Conservation (phyloP, 1,140 invertebrate species). For the Drosophila asahinai region DNA sequence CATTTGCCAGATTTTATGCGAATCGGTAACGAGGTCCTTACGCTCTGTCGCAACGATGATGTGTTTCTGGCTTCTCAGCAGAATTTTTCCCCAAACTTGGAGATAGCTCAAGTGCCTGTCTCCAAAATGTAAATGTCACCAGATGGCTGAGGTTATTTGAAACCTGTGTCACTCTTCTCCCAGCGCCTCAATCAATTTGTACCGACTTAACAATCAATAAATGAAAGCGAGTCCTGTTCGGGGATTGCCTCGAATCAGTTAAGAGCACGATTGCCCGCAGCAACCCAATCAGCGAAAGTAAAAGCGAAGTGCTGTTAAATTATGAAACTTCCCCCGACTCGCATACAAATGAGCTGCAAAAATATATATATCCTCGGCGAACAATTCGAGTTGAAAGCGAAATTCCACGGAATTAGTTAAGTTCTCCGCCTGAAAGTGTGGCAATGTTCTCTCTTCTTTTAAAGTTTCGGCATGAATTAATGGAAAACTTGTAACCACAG, state of each 20-base stretch:
- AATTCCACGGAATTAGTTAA: constrained; percentile 28
- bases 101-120: constrained; percentile 5
- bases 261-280: constrained; percentile 28
- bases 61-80: constrained; percentile 4
- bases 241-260: constrained; percentile 23
- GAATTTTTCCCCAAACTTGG: neutral
- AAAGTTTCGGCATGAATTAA: constrained; percentile 22
- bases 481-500: constrained; percentile 17
- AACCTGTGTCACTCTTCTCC: neutral
- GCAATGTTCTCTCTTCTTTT: constrained; percentile 14
- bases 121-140: constrained; percentile 8
- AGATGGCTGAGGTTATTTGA: neutral
- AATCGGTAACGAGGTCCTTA: constrained; percentile 48
- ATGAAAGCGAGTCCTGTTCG: constrained; percentile 13
- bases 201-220: constrained; percentile 33
- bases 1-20: constrained; percentile 49
- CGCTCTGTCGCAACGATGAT: constrained; percentile 16
- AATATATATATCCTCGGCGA: constrained; percentile 2
- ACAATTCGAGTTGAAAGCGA: constrained; percentile 19
- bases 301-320: constrained; percentile 47
- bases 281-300: constrained; percentile 41
- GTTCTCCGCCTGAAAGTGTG: constrained; percentile 16
- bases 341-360: constrained; percentile 44
- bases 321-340: constrained; percentile 33
- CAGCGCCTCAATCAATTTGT: constrained; percentile 15